Evolutionary conservation across 2,113 vertebrate species (phyloP), one percentile per base, ranked within the genome.

Genomic region (Brienomyrus brachyistius): DNA sequence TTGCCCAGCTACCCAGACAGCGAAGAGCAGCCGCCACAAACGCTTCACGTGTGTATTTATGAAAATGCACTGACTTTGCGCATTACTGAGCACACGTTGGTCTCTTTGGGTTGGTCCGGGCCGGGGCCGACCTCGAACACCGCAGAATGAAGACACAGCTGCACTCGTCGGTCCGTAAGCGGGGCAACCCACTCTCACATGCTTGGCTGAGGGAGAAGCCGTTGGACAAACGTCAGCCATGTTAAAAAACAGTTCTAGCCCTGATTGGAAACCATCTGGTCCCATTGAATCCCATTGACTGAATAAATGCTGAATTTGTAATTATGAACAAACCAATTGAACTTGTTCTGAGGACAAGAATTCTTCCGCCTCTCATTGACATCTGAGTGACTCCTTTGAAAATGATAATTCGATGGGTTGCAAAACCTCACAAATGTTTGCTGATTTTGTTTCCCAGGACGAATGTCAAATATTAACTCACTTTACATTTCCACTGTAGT

Each of bases 391-490:
- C 91, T 91, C 91, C 59, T 89, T 89, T 92, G 56, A 90, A 92
- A 92, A 92, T 66, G 87, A 91, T 91, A 92, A 92, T 90, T 89
- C 91, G 88, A 9, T 83, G 87, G 91, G 91, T 93, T 93, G 91
- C 91, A 92, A 94, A 93, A 92, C 90, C 90, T 90, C 85, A 89
- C 93, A 94, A 92, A 92, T 93, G 91, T 95, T 94, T 93, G 91
- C 90, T 40, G 90, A 92, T 93, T 93, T 92, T 92, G 89, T 92
- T 95, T 95, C 94, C 93, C 94, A 95, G 89, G 92, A 93, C 91
- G 74, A n/a, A 90, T 86, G 91, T 94, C 89, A 94, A 94, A 94
- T 92, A 95, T 95, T 95, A 96, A 95, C 92, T 80, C 40, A 45
- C 52, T 35, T 89, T 90, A 88, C 90, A 50, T 89, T 84, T 35